Conservation (phyloP, 2,797 vertebrate species). For the Ctenosaura bakeri region DNA sequence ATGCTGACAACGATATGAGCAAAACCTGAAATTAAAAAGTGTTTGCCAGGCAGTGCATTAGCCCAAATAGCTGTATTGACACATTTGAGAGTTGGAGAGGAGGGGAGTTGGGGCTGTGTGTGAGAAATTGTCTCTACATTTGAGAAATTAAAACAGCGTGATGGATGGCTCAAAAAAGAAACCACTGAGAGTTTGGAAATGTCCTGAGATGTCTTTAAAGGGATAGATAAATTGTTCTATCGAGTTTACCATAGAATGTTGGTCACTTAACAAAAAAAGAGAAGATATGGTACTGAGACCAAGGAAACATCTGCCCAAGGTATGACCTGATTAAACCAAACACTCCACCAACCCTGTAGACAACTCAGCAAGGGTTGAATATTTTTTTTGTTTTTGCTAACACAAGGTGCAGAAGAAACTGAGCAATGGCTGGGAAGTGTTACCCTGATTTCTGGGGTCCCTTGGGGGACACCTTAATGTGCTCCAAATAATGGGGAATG, state of each 20-base stretch:
- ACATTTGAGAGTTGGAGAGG: background rate
- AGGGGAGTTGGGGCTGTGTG: background rate
- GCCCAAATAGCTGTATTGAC: constrained; percentile 31
- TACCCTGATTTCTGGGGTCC: too few species aligned
- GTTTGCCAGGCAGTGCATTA: constrained; percentile 40
- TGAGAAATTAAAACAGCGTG: constrained; percentile 33
- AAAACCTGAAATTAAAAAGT: background rate
- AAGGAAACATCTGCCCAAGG: background rate
- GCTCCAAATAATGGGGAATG: too few species aligned
- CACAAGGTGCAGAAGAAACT: background rate
- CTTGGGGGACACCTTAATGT: too few species aligned
- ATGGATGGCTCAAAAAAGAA: constrained; percentile 27
- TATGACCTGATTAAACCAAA: background rate
- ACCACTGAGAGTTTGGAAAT: constrained; percentile 33
- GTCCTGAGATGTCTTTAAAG: constrained; percentile 15
- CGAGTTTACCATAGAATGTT: constrained; percentile 13
- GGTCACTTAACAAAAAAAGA: constrained; percentile 2
- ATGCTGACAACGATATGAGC: constrained; percentile 5
- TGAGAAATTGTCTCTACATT: constrained; percentile 30
- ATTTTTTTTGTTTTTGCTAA: background rate
- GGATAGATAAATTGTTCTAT: background rate
- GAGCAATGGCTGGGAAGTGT: background rate
- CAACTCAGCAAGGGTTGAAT: background rate
- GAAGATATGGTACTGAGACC: constrained; percentile 40
- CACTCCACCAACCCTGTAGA: background rate